These are phyloP conservation scores for Perizoma affinitatum DNA, from an alignment of 2,888 invertebrate genomes.

Conservation along the genomic window DNA sequence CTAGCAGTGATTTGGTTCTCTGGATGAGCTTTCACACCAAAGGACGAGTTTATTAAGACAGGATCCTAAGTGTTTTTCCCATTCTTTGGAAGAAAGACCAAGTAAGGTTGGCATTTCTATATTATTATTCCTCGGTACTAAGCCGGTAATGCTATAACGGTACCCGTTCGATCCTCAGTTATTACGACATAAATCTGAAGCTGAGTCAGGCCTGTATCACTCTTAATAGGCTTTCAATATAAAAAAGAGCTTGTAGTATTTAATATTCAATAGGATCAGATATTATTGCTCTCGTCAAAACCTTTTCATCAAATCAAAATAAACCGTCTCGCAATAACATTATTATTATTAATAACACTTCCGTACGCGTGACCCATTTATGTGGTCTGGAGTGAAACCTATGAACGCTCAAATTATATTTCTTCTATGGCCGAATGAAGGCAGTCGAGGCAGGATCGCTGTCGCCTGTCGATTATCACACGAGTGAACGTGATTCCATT, in stretches of 20 bases:
- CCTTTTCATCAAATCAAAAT: too few relatives aligned
- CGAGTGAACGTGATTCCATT: conserved; percentile 52
- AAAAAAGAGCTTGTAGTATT: background rate
- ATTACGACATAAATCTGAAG: conserved; percentile 70
- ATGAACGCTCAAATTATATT: background rate
- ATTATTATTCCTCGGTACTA: conserved; percentile 35
- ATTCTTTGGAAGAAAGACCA: conserved; percentile 4
- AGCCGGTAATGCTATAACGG: conserved; percentile 41
- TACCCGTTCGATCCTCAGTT: conserved; percentile 53
- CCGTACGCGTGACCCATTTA: background rate
- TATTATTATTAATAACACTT: too few relatives aligned
- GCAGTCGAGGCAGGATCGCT: conserved; percentile 46
- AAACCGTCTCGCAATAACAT: background rate
- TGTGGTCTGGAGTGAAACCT: background rate
- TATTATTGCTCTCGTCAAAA: too few relatives aligned
- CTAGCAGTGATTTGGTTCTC: too few relatives aligned
- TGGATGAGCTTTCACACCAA: too few relatives aligned
- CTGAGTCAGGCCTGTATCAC: conserved; percentile 9
- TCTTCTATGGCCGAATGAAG: conserved; percentile 7
- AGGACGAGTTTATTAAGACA: background rate
- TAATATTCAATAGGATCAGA: too few relatives aligned
- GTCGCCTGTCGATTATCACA: conserved; percentile 73
- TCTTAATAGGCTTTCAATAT: background rate
- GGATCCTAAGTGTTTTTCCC: background rate
- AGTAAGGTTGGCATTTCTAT: conserved; percentile 27